phyloP scores from a whole-genome alignment of 2,888 invertebrate genomes.

The Cerastis leucographa region DNA sequence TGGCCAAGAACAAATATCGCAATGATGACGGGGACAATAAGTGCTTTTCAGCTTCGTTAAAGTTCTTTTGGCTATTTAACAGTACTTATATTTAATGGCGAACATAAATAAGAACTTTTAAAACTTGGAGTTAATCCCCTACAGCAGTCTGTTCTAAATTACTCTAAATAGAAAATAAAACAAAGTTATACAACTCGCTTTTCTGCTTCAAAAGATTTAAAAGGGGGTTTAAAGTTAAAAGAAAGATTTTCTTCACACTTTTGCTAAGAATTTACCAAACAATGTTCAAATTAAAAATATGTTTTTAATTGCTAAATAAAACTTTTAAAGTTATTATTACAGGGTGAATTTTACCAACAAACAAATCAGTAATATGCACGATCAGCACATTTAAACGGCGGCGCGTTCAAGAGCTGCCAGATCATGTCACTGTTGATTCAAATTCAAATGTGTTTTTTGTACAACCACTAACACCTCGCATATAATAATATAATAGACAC shows the following conservation, averaged over 20 bases:
- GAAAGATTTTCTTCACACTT: conserved; percentile 8
- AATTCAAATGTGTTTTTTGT: background rate
- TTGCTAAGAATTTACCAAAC: background rate
- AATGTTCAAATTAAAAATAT: background rate
- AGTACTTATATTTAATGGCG: conserved; percentile 2
- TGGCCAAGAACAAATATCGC: background rate
- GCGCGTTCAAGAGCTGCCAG: background rate
- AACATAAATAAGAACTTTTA: conserved; percentile 31
- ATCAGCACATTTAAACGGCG: background rate
- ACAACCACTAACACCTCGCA: too few relatives aligned
- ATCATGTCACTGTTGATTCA: background rate
- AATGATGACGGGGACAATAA: background rate
- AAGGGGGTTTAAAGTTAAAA: background rate
- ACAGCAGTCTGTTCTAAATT: conserved; percentile 33
- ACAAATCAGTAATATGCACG: background rate
- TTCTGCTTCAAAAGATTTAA: conserved; percentile 18
- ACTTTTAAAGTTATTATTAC: too few relatives aligned
- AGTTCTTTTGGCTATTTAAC: background rate
- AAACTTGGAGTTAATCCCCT: conserved; percentile 2
- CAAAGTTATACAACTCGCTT: background rate
- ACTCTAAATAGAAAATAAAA: conserved; percentile 21
- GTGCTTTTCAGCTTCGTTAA: background rate
- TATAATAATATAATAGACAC: background rate
- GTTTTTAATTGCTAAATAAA: background rate
- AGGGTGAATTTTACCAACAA: background rate